Percentiles rank a stretch among this genome's conserved stretches.
These are phyloP conservation scores for Argyresthia albistria DNA, from an alignment of 2,888 invertebrate genomes.

Conservation along the genomic window DNA sequence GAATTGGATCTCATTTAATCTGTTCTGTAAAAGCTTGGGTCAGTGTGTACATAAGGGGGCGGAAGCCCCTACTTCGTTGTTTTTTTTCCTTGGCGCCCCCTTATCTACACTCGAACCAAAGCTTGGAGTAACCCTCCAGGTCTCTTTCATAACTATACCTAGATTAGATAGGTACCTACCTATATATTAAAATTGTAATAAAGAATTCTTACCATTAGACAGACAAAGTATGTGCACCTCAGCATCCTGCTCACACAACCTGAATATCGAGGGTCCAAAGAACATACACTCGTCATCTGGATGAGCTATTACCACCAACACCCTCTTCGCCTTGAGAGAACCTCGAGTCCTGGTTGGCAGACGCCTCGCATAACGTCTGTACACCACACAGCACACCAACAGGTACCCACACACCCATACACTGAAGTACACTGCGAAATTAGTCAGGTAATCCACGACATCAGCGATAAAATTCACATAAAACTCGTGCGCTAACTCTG, in stretches of 20 bases:
- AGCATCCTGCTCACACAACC: conserved; percentile 76
- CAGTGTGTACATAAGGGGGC: no score
- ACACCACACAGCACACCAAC: conserved; percentile 60
- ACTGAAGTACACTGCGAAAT: conserved; percentile 59
- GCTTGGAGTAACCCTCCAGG: no score
- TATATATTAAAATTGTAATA: no score
- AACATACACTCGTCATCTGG: conserved; percentile 99
- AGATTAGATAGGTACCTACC: no score
- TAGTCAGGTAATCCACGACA: conserved; percentile 44
- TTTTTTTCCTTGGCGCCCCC: no score
- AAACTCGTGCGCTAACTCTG: conserved; percentile 40
- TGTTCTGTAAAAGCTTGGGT: no score
- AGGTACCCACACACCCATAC: conserved; percentile 69
- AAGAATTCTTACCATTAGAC: conserved; percentile 84
- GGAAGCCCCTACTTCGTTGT: no score
- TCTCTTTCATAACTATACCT: no score
- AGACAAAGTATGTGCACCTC: conserved; percentile 88
- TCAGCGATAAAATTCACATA: conserved; percentile 48
- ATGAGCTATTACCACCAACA: conserved; percentile 92
- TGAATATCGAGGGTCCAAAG: conserved; percentile 91
- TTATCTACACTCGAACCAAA: no score
- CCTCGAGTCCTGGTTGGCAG: conserved; percentile 60
- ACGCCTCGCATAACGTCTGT: conserved; percentile 64
- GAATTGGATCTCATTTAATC: no score
- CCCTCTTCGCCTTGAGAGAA: conserved; percentile 68